Evolutionary conservation across 2,888 invertebrate genomes (phyloP), one percentile per base, ranked within the genome.

Genomic region (Meteorus cinctellus): DNA sequence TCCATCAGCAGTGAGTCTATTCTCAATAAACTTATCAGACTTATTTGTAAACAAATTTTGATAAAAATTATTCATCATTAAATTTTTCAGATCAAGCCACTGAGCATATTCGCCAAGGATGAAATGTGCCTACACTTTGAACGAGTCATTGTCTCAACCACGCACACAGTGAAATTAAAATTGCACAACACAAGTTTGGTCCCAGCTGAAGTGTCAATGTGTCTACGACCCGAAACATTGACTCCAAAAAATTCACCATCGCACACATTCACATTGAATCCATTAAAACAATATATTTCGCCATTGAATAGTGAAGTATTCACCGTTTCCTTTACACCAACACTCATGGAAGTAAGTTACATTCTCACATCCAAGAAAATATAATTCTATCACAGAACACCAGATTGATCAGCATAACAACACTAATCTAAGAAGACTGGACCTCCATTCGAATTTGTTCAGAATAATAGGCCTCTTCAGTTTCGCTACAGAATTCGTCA

Each of bases 121-220:
- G 89, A 90, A 62, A 85, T 83, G 24, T 84, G 83, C 31, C 83
- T 91, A n/a, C 82, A 89, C 74, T 91, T 91, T 79, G 87, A 88
- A 55, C 83, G 85, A 71, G 86, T 90, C 5, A 88, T 86, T 67
- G 84, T 91, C 2, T 87, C 88, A 72, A 87, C 84, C 10, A 82
- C 82, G 41, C 82, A 86, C 19, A 79, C 81, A 10, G 85, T 88
- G 1, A 84, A 84, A 34, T 83, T 91, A 19, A 85, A 85, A 55
- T 79, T 92, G 27, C 81, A 87, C 74, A 92, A 91, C 82, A 82
- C 81, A 3, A 89, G 90, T 55, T 79, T 87, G 36, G 88, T 91
- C 19, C 77, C 84, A 0, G 89, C 90, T 0, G 81, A 83, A 65
- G 85, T 88, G 0, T 79, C 84, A 10, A 78, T 88, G 6, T 74